Evolutionary conservation across 1,140 invertebrate species (phyloP).

Genomic region (Euwallacea similis): DNA sequence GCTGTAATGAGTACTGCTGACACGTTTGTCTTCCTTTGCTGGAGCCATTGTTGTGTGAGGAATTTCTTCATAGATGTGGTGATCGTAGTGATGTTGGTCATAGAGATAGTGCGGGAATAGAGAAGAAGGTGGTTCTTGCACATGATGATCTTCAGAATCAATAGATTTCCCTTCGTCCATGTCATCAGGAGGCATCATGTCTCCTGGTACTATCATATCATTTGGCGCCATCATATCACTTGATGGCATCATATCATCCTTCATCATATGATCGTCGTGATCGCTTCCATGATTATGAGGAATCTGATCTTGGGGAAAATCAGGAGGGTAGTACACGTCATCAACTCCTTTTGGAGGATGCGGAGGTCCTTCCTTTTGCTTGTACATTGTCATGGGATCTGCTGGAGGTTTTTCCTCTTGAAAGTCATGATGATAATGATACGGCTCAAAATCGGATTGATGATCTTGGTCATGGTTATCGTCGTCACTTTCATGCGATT

Average conservation of each 20-base stretch:
- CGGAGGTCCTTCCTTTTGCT: conserved; percentile 30
- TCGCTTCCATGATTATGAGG: conserved; percentile 1
- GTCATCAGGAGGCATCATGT: conserved; percentile 9
- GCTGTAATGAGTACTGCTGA: conserved; percentile 72
- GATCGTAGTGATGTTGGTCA: conserved; percentile 45
- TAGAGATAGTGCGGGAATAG: conserved; percentile 40
- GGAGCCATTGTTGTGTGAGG: conserved; percentile 54
- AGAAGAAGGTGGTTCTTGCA: conserved; percentile 31
- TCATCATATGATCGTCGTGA: conserved; percentile 4
- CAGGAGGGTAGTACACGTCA: conserved; percentile 41
- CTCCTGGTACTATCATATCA: conserved; percentile 4
- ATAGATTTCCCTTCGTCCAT: background rate
- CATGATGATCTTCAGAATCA: conserved; percentile 14
- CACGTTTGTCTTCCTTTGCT: conserved; percentile 58
- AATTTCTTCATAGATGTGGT: conserved; percentile 55
- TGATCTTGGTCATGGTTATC: conserved; percentile 10
- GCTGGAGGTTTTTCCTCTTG: conserved; percentile 19
- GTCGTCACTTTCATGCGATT: conserved; percentile 15
- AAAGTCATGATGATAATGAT: conserved; percentile 37
- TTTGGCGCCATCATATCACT: conserved; percentile 16
- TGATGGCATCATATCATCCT: conserved; percentile 17
- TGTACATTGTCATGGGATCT: conserved; percentile 36
- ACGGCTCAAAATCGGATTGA: background rate
- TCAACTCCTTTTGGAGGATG: conserved; percentile 37
- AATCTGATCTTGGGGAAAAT: conserved; percentile 31